Evolutionary conservation across 2,797 vertebrate genomes (phyloP).

Genomic region (Falco columbarius): DNA sequence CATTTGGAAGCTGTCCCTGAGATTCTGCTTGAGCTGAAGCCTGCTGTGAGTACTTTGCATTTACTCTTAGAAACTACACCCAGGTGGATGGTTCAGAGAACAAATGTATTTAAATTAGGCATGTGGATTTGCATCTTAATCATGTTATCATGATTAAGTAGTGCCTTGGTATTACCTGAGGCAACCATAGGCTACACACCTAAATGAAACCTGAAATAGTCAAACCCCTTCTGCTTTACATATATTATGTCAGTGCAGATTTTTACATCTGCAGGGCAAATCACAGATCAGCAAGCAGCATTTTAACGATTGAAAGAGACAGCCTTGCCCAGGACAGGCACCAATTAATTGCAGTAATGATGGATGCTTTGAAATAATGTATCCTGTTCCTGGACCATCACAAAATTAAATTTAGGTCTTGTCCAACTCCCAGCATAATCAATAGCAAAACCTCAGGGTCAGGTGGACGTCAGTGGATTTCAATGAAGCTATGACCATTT

Average conservation of each 20-base stretch:
- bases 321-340: not conserved
- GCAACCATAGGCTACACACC: conserved; percentile 56
- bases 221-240: conserved; percentile 52
- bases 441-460: conserved; percentile 16
- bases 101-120: conserved; percentile 56
- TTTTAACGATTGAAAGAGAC: conserved; percentile 43
- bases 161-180: conserved; percentile 39
- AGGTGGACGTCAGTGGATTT: conserved; percentile 37
- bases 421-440: not conserved
- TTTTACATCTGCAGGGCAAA: conserved; percentile 66
- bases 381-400: not conserved
- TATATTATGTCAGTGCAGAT: conserved; percentile 35
- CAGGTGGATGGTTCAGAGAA: conserved; percentile 51
- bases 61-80: conserved; percentile 52
- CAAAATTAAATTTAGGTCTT: conserved; percentile 51
- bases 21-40: conserved; percentile 28
- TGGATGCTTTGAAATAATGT: conserved; percentile 19
- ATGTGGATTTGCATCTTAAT: conserved; percentile 61
- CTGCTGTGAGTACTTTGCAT: conserved; percentile 38
- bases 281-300: not conserved
- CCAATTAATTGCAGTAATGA: not conserved
- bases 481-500: not conserved
- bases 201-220: conserved; percentile 51
- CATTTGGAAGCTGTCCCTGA: conserved; percentile 25
- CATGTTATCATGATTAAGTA: conserved; percentile 61